Evolutionary conservation across 2,797 vertebrate species (phyloP).

Genomic region (Ptychadena robeensis): DNA sequence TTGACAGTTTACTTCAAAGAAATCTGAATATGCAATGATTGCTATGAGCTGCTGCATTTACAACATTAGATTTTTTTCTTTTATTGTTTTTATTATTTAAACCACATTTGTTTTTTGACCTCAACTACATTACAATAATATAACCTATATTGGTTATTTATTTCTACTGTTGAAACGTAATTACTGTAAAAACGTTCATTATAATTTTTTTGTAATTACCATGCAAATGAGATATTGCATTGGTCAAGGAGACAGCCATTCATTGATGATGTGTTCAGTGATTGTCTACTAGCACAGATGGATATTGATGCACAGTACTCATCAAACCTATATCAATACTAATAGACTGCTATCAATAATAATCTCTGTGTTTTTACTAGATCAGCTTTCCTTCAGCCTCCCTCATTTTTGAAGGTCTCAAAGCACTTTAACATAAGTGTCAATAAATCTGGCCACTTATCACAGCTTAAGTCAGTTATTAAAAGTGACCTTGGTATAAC

Average conservation of each 20-base stretch:
- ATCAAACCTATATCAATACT: constrained; percentile 98
- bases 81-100: too few relatives aligned
- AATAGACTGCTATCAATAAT: constrained; percentile 96
- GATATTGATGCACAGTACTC: constrained; percentile 78
- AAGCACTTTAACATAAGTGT: constrained; percentile 81
- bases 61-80: too few relatives aligned
- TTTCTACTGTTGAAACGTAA: too few relatives aligned
- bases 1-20: too few relatives aligned
- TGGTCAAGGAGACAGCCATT: constrained; percentile 57
- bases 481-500: constrained; percentile 98
- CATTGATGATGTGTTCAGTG: constrained; percentile 65
- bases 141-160: too few relatives aligned
- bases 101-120: too few relatives aligned
- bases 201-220: not conserved
- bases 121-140: too few relatives aligned
- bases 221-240: not conserved
- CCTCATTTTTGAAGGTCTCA: constrained; percentile 69
- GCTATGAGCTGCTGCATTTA: too few relatives aligned
- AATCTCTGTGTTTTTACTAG: constrained; percentile 80
- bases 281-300: constrained; percentile 64
- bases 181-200: not conserved
- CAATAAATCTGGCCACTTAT: constrained; percentile 86
- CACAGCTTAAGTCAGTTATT: constrained; percentile 92
- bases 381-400: constrained; percentile 76
- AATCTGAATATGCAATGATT: too few relatives aligned